Conservation (phyloP, 2,797 vertebrate genomes). For the Helarctos malayanus region DNA sequence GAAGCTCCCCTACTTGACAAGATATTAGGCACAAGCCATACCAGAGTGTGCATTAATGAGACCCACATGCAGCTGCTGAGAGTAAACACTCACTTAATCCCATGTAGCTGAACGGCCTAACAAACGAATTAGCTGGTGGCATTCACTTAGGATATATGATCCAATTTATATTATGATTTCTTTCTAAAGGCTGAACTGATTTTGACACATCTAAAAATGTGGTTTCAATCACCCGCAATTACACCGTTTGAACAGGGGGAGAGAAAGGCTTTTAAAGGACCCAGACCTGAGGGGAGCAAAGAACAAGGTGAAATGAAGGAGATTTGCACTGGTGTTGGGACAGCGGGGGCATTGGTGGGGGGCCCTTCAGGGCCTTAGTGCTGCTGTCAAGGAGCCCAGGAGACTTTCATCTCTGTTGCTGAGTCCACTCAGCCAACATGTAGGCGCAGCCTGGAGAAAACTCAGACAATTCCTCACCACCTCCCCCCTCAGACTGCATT, state of each 20-base stretch:
- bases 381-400: conserved; percentile 79
- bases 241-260: conserved; percentile 79
- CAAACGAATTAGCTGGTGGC: conserved; percentile 89
- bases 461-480: conserved; percentile 59
- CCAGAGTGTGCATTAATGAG: conserved; percentile 87
- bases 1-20: conserved; percentile 86
- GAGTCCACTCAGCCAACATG: conserved; percentile 75
- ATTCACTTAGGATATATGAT: conserved; percentile 90
- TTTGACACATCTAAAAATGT: conserved; percentile 90
- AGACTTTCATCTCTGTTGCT: conserved; percentile 83
- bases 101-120: conserved; percentile 87
- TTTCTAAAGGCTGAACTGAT: conserved; percentile 89
- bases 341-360: neutral
- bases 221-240: conserved; percentile 89
- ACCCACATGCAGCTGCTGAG: conserved; percentile 89
- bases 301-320: conserved; percentile 80
- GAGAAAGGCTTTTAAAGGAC: conserved; percentile 81
- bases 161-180: conserved; percentile 89
- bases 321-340: conserved; percentile 31
- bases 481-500: conserved; percentile 72
- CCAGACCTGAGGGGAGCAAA: conserved; percentile 82
- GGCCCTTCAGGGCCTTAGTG: conserved; percentile 57
- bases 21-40: conserved; percentile 85
- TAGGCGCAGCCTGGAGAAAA: conserved; percentile 70
- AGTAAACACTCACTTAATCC: conserved; percentile 88